A percentile compares a stretch with the other conserved stretches of the same genome.
phyloP scores from a whole-genome alignment of 2,888 invertebrate genomes.

The Anthophora plumipes region DNA sequence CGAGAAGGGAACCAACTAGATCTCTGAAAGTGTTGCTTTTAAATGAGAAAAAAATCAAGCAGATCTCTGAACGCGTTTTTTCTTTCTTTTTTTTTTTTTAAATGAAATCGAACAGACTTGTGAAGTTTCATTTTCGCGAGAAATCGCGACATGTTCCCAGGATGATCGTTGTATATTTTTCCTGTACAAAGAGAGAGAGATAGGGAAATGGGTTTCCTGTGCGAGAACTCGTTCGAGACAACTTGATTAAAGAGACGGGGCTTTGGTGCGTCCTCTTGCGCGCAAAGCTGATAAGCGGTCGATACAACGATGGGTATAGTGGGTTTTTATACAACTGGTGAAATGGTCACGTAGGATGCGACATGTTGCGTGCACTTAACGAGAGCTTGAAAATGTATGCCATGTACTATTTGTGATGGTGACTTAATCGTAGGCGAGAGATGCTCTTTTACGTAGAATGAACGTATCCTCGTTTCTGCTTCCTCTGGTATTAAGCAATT shows the following conservation, averaged over 20 bases:
- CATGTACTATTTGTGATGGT: not conserved
- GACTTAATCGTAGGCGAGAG: slow-evolving; percentile 4
- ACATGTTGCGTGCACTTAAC: not conserved
- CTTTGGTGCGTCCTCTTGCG: not conserved
- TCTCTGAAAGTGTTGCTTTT: too few relatives aligned
- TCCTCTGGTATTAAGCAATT: not conserved
- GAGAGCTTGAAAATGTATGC: not conserved
- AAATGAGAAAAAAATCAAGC: too few relatives aligned
- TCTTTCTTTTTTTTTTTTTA: too few relatives aligned
- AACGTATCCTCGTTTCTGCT: not conserved
- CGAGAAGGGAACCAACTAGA: too few relatives aligned
- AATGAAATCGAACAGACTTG: slow-evolving; percentile 6
- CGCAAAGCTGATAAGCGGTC: not conserved
- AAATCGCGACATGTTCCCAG: not conserved
- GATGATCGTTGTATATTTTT: not conserved
- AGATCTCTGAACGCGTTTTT: too few relatives aligned
- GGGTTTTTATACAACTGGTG: not conserved
- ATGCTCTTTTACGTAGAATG: not conserved
- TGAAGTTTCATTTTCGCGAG: slow-evolving; percentile 52
- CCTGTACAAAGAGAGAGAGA: not conserved
- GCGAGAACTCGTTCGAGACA: not conserved
- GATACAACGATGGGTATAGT: slow-evolving; percentile 1
- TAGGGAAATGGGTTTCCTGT: not conserved
- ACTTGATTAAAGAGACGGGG: not conserved
- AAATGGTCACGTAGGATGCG: not conserved